These are phyloP conservation scores for Melanotaenia trifasciata DNA, from an alignment of 2,797 vertebrate species.

Conservation along the genomic window DNA sequence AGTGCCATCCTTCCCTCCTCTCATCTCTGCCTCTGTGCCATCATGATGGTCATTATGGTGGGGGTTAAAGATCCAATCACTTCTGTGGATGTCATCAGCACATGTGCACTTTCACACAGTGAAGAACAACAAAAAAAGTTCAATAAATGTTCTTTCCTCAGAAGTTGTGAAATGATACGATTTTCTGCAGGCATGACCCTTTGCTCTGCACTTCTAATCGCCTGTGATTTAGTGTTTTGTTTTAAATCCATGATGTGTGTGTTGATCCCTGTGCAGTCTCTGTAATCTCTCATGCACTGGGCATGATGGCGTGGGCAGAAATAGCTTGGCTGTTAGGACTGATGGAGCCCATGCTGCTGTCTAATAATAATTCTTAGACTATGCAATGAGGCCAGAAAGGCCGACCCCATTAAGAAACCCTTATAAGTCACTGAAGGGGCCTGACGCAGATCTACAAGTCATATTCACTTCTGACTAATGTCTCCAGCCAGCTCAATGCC, in stretches of 20 bases:
- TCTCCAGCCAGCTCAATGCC: constrained; percentile 21
- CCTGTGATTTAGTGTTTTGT: constrained; percentile 6
- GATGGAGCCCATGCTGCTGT: constrained; percentile 32
- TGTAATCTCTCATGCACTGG: constrained; percentile 28
- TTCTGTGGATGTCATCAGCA: constrained; percentile 26
- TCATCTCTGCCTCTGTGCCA: constrained; percentile 20
- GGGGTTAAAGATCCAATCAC: constrained; percentile 62
- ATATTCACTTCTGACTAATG: constrained; percentile 17
- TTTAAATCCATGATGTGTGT: background rate
- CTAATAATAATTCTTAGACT: constrained; percentile 43
- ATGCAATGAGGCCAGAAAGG: constrained; percentile 45
- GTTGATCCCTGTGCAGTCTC: constrained; percentile 29
- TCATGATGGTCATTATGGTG: constrained; percentile 47
- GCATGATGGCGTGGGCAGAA: constrained; percentile 45
- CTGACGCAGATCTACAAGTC: constrained; percentile 15
- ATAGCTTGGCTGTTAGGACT: constrained; percentile 27
- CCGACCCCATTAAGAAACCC: constrained; percentile 52
- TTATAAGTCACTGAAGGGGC: constrained; percentile 35
- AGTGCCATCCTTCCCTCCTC: constrained; percentile 12
- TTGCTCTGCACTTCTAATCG: background rate
- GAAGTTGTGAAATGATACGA: background rate
- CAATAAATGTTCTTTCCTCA: background rate
- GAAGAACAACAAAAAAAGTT: background rate
- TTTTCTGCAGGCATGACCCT: constrained; percentile 8
- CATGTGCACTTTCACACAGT: constrained; percentile 4